phyloP scores from a whole-genome alignment of 2,888 invertebrate genomes.

The Homarus gammarus region DNA sequence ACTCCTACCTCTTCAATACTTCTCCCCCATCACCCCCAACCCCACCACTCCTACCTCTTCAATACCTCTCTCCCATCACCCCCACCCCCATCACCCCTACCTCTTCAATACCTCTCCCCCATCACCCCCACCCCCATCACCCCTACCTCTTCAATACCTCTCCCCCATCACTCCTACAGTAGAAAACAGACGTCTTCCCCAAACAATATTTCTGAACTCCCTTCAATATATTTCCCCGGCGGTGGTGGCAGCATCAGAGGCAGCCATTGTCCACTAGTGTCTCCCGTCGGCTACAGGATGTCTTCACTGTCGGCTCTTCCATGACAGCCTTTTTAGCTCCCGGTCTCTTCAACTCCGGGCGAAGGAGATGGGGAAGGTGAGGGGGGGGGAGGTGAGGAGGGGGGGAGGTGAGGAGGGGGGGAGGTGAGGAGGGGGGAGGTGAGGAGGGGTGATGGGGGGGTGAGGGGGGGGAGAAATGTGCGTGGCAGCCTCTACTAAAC shows the following conservation, averaged over 20 bases:
- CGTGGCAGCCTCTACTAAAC: too few relatives aligned
- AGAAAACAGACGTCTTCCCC: slow-evolving; percentile 42
- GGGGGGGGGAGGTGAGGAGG: slow-evolving; percentile 34
- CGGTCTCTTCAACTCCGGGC: slow-evolving; percentile 22
- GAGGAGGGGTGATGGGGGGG: too few relatives aligned
- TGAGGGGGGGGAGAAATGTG: too few relatives aligned
- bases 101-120: slow-evolving; percentile 3
- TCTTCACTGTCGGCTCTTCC: slow-evolving; percentile 63
- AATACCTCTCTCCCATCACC: too few relatives aligned
- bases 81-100: background rate
- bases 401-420: too few relatives aligned
- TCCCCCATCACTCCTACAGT: background rate
- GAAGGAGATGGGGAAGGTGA: too few relatives aligned
- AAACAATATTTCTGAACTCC: slow-evolving; percentile 68
- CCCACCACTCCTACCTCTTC: too few relatives aligned
- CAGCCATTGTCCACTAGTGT: slow-evolving; percentile 63
- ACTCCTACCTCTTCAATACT: too few relatives aligned
- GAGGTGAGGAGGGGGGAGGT: too few relatives aligned
- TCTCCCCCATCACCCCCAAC: too few relatives aligned
- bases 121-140: background rate
- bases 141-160: background rate
- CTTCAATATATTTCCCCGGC: slow-evolving; percentile 53
- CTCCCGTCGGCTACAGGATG: slow-evolving; percentile 68
- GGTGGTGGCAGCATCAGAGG: background rate
- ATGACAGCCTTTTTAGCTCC: slow-evolving; percentile 67